Percentiles rank a stretch among this genome's conserved stretches.
Evolutionary conservation across 2,888 invertebrate genomes (phyloP).

Genomic region (Drosophila birchii): DNA sequence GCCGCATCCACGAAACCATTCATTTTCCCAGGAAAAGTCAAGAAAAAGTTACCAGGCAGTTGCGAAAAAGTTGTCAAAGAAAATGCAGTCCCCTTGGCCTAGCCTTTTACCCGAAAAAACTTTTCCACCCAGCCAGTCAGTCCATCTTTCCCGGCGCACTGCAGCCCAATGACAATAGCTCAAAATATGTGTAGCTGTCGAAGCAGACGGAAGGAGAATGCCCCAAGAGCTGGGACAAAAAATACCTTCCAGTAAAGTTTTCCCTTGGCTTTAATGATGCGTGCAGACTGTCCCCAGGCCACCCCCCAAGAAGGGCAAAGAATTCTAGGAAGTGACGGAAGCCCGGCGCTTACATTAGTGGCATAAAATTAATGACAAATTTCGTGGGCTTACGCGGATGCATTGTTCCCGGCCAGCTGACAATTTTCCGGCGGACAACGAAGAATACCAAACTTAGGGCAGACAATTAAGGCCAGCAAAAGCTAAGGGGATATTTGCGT

Average conservation of each 20-base stretch:
- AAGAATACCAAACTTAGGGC: constrained; percentile 7
- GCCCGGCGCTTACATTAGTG: constrained; percentile 59
- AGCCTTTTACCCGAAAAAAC: constrained; percentile 1
- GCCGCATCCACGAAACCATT: constrained; percentile 16
- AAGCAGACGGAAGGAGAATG: constrained; percentile 24
- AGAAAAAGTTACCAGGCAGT: constrained; percentile 24
- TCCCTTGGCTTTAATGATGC: constrained; percentile 72
- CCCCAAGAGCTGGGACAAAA: constrained; percentile 21
- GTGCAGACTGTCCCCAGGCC: constrained; percentile 52
- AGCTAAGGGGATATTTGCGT: constrained; percentile 28
- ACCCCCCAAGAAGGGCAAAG: constrained; percentile 40
- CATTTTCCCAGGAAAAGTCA: constrained; percentile 22
- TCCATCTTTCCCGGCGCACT: constrained; percentile 22
- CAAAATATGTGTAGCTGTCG: constrained; percentile 71
- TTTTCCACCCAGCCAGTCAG: constrained; percentile 15
- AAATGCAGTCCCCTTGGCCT: constrained; percentile 42
- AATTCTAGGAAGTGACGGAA: constrained; percentile 41
- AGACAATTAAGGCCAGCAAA: constrained; percentile 61
- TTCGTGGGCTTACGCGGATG: constrained; percentile 59
- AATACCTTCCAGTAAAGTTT: constrained; percentile 59
- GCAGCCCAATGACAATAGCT: constrained; percentile 63
- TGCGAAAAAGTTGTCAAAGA: constrained; percentile 62
- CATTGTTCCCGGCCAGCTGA: constrained; percentile 55
- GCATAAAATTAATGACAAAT: constrained; percentile 75
- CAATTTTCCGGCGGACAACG: constrained; percentile 53